phyloP scores from a whole-genome alignment of 2,797 vertebrate genomes.

The Channallabes apus region DNA sequence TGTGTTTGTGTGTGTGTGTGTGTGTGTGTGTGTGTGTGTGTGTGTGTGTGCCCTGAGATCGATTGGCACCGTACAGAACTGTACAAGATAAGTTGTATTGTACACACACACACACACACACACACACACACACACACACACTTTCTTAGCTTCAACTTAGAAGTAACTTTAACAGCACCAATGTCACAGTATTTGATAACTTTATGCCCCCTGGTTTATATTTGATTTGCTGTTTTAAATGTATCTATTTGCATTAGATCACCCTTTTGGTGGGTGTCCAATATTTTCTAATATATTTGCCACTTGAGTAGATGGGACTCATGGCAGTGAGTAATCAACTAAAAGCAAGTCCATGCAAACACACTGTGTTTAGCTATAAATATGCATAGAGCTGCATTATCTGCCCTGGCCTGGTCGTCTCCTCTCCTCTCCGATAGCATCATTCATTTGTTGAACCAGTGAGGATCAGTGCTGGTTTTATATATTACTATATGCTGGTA shows the following conservation, averaged over 20 bases:
- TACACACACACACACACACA: too few relatives aligned
- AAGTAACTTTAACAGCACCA: conserved; percentile 2
- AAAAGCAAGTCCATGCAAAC: conserved; percentile 58
- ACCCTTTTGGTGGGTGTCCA: conserved; percentile 59
- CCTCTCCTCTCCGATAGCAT: conserved; percentile 59
- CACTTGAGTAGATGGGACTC: conserved; percentile 50
- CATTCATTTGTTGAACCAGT: conserved; percentile 71
- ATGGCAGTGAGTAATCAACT: conserved; percentile 63
- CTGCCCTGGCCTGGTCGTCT: conserved; percentile 51
- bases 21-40: too few relatives aligned
- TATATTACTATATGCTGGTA: conserved; percentile 25
- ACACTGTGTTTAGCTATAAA: conserved; percentile 58
- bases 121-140: too few relatives aligned
- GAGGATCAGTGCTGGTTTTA: conserved; percentile 53
- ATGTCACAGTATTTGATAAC: conserved; percentile 16
- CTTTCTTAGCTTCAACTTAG: neutral
- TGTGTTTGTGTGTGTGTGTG: too few relatives aligned
- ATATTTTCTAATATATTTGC: conserved; percentile 60
- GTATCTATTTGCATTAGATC: conserved; percentile 43
- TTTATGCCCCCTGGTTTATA: conserved; percentile 55
- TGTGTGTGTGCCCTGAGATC: too few relatives aligned
- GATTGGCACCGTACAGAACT: too few relatives aligned
- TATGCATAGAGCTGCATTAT: conserved; percentile 58
- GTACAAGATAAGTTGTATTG: too few relatives aligned
- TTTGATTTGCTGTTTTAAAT: conserved; percentile 63